phyloP scores from a whole-genome alignment of 2,113 vertebrate species.

The Ondatra zibethicus region DNA sequence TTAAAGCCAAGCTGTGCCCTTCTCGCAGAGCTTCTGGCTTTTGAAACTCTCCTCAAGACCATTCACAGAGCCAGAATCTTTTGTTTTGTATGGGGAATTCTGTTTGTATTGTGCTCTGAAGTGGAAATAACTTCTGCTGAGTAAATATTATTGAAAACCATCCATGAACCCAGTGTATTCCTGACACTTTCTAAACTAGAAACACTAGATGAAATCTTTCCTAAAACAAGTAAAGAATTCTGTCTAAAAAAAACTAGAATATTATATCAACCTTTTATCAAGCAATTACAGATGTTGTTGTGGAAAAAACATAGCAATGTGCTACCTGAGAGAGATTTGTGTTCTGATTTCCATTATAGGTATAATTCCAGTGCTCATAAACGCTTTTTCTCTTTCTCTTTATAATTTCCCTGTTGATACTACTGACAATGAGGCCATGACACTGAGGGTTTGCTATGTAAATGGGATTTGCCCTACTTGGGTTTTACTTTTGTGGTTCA shows the following conservation, averaged over 20 bases:
- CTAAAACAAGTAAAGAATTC: constrained; percentile 8
- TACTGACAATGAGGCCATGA: neutral
- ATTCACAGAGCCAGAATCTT: neutral
- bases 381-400: neutral
- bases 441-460: constrained; percentile 43
- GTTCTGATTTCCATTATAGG: constrained; percentile 13
- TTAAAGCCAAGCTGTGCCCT: constrained; percentile 31
- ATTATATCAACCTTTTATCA: constrained; percentile 1
- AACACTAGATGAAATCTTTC: neutral
- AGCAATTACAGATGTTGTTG: neutral
- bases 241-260: neutral
- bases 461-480: constrained; percentile 30
- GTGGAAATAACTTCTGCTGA: neutral
- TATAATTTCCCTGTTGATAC: neutral
- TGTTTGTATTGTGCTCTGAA: neutral
- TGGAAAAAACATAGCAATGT: neutral
- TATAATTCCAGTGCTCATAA: neutral
- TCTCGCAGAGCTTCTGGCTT: constrained; percentile 5
- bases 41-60: neutral
- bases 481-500: constrained; percentile 46
- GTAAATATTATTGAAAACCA: constrained; percentile 36
- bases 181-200: constrained; percentile 7
- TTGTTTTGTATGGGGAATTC: neutral
- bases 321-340: neutral
- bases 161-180: neutral